Evolutionary conservation across 2,797 vertebrate species (phyloP).

Genomic region (Pantherophis vulpinus): DNA sequence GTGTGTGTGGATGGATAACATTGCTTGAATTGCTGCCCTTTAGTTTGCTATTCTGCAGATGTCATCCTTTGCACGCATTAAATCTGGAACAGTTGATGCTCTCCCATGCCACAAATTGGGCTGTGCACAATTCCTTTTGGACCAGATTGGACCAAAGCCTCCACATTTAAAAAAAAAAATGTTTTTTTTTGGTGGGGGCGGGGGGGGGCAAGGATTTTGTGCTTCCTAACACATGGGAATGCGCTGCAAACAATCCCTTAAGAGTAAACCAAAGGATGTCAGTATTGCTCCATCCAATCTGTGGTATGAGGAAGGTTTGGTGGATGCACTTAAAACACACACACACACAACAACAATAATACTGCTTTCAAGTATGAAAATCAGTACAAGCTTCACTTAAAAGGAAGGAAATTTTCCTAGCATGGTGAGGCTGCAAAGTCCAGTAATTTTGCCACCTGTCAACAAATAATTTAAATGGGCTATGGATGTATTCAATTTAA

Average conservation of each 20-base stretch:
- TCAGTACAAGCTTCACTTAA: slow-evolving; percentile 7
- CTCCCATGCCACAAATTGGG: slow-evolving; percentile 53
- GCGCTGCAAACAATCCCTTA: slow-evolving; percentile 44
- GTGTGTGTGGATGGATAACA: slow-evolving; percentile 27
- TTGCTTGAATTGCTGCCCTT: slow-evolving; percentile 14
- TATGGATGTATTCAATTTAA: not conserved
- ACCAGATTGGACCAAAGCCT: slow-evolving; percentile 45
- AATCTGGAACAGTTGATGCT: slow-evolving; percentile 47
- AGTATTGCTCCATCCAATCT: slow-evolving; percentile 69
- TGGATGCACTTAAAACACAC: slow-evolving; percentile 49
- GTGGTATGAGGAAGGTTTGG: slow-evolving; percentile 46
- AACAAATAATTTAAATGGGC: not conserved
- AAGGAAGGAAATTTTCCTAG: not conserved
- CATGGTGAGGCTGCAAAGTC: not conserved
- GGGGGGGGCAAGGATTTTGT: not conserved
- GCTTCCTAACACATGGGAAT: slow-evolving; percentile 18
- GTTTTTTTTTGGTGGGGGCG: not conserved
- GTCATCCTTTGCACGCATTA: slow-evolving; percentile 43
- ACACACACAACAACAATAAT: not conserved
- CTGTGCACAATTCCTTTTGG: slow-evolving; percentile 42
- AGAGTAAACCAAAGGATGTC: slow-evolving; percentile 76
- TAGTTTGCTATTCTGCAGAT: slow-evolving; percentile 26
- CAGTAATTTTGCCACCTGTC: not conserved
- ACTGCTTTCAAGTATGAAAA: slow-evolving; percentile 2
- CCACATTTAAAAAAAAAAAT: not conserved